Evolutionary conservation across 1,140 invertebrate species (phyloP), one percentile per base, ranked within the genome.

Genomic region (Leptestheria dahalacensis): DNA sequence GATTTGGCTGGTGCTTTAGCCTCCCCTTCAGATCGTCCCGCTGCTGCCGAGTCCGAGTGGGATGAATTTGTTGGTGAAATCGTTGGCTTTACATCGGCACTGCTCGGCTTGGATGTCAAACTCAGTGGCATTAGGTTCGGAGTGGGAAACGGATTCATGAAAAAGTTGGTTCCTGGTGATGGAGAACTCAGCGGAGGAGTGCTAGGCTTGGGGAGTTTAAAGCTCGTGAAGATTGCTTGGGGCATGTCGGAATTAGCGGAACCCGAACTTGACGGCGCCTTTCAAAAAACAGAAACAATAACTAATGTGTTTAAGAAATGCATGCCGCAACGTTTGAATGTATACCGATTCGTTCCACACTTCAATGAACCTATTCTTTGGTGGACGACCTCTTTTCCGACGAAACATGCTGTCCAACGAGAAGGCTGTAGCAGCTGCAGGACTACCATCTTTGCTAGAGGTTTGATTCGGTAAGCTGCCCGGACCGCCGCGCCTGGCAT

Each of bases 171-270:
- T 25, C 20, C 57, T 25, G 58, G 20, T 9, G 64, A 56, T 2
- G 65, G 64, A 21, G 64, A 61, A 51, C 29, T 48, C 48, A 21
- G 62, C 59, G 62, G 63, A 50, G 57, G 64, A 49, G 64, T 63
- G 48, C 26, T 48, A 23, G 70, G 68, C 73, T 91, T 90, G 20
- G 89, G 88, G 58, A 93, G 74, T 70, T 93, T 93, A 68, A 92
- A 93, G 65, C 88, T 91, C 24, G 89, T 91, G 69, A 92, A 93
- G 64, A 93, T 91, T 6, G 89, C 90, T 72, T 92, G 88, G 6
- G 88, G 88, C 28, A 84, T 83, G 57, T 81, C 80, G 61, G 67
- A 58, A 10, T 46, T 47, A n/a, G 24, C 47, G n/a, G 79, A 75
- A 54, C 78, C 77, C 64, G 78, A 69, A 68, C 69, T 68, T 60